These are phyloP conservation scores for Drosophila diplacantha DNA, from an alignment of 2,888 invertebrate species.

Conservation along the genomic window DNA sequence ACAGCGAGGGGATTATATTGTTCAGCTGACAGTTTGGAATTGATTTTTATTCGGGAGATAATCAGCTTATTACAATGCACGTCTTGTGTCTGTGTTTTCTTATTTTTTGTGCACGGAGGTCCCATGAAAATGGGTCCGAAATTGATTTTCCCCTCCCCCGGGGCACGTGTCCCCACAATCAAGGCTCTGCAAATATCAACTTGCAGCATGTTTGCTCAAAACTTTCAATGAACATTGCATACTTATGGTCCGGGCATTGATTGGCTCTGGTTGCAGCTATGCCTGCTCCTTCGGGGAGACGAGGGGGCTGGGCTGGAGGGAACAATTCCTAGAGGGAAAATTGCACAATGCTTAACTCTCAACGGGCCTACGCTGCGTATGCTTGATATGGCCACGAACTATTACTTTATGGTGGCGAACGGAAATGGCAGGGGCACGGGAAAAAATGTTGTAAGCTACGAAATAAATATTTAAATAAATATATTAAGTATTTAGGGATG, in stretches of 20 bases:
- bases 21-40: conserved; percentile 18
- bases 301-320: background rate
- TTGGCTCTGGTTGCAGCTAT: conserved; percentile 22
- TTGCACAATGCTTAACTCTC: conserved; percentile 24
- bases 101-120: background rate
- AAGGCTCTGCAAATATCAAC: conserved; percentile 56
- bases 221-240: conserved; percentile 51
- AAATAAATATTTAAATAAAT: background rate
- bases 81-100: conserved; percentile 5
- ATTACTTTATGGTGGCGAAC: background rate
- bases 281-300: background rate
- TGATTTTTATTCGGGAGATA: conserved; percentile 27
- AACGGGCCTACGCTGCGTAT: conserved; percentile 41
- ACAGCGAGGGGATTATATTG: conserved; percentile 8
- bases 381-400: conserved; percentile 18
- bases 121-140: conserved; percentile 18
- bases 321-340: conserved; percentile 14
- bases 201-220: conserved; percentile 52
- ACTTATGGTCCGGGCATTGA: conserved; percentile 38
- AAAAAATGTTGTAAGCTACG: background rate
- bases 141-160: conserved; percentile 39
- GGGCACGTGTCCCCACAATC: conserved; percentile 35
- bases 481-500: background rate
- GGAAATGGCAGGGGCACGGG: background rate
- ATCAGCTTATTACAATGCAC: conserved; percentile 40